Percentiles rank a stretch among this genome's conserved stretches.
Conservation (phyloP, 2,888 invertebrate species). For the Sepioteuthis lessoniana region DNA sequence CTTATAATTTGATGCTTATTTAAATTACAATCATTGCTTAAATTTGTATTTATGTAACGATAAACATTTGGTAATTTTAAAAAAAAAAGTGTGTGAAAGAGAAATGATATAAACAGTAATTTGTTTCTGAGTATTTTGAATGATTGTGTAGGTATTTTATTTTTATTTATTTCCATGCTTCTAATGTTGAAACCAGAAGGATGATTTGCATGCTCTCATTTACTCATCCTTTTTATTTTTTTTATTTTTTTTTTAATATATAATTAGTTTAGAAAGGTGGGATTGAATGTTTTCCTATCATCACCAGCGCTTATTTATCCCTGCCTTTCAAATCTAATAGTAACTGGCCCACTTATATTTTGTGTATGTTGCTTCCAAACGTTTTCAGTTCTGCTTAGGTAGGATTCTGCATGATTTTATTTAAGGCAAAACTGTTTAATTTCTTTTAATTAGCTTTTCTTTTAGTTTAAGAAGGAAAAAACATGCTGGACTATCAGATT, state of each 20-base stretch:
- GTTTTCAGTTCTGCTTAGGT: not conserved
- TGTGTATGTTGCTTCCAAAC: not conserved
- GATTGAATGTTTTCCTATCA: not conserved
- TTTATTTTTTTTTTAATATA: too few species aligned
- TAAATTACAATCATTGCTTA: not conserved
- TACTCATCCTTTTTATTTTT: not conserved
- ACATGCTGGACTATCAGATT: not conserved
- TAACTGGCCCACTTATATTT: not conserved
- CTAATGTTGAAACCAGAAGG: not conserved
- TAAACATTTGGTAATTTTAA: too few species aligned
- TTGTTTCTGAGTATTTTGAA: not conserved
- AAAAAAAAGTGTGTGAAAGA: not conserved
- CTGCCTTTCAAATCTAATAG: not conserved
- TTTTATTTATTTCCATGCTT: too few species aligned
- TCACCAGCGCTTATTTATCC: not conserved
- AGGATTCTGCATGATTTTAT: constrained; percentile 5
- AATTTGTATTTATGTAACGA: not conserved
- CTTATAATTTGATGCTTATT: not conserved
- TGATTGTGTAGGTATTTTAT: not conserved
- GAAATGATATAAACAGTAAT: not conserved
- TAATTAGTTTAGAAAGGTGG: not conserved
- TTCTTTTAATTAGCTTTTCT: not conserved
- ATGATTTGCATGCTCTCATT: not conserved
- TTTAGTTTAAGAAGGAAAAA: not conserved
- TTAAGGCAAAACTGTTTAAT: not conserved